These are phyloP conservation scores for Lepus europaeus DNA, from an alignment of 2,113 vertebrate species.

Conservation along the genomic window DNA sequence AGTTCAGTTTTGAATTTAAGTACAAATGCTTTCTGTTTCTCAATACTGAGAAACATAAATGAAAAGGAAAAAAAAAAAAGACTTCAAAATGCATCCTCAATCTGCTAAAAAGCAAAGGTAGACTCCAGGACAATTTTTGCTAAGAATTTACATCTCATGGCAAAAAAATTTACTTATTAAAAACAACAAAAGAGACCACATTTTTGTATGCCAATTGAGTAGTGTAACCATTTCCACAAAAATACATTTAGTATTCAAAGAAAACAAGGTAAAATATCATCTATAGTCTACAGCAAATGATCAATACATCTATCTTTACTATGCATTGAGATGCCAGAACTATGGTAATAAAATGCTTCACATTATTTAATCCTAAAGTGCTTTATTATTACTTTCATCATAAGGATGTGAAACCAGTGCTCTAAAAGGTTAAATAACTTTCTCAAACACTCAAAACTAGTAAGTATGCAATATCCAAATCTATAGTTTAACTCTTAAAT, in stretches of 20 bases:
- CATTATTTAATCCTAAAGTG: neutral
- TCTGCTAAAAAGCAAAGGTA: slow-evolving; percentile 32
- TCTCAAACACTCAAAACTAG: neutral
- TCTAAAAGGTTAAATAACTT: slow-evolving; percentile 41
- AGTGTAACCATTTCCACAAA: neutral
- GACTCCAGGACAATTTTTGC: neutral
- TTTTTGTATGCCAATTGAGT: neutral
- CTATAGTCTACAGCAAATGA: neutral
- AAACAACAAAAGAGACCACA: slow-evolving; percentile 8
- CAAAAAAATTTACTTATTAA: slow-evolving; percentile 49
- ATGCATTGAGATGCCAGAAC: neutral
- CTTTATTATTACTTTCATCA: neutral
- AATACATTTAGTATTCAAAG: neutral
- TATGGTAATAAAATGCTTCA: neutral
- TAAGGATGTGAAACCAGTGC: neutral
- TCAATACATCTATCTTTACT: neutral
- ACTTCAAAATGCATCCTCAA: slow-evolving; percentile 31
- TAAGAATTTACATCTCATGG: neutral
- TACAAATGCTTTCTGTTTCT: slow-evolving; percentile 29
- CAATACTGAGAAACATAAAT: slow-evolving; percentile 11
- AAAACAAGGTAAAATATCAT: slow-evolving; percentile 27
- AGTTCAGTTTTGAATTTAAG: slow-evolving; percentile 66
- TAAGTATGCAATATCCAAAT: neutral
- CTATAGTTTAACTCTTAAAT: slow-evolving; percentile 12
- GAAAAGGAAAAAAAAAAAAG: slow-evolving; percentile 33